Base-by-base conservation (phyloP, 2,888 invertebrate genomes). In the Hofmannophila pseudospretella region DNA sequence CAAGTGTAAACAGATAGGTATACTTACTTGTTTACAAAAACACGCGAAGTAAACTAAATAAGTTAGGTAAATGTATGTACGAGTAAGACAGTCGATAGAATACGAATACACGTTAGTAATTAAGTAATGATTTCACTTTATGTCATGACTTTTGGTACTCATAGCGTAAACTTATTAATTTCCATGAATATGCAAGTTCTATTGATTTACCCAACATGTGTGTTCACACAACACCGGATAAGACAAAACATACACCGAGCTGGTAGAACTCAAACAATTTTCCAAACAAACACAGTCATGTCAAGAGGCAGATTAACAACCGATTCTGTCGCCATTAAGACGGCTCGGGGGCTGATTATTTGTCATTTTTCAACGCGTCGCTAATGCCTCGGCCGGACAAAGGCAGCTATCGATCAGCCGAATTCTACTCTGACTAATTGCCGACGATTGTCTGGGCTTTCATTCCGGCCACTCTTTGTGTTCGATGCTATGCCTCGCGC, bases 401-500 rank as follows among this genome's bases (percentile, higher is more conserved):
- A 68, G 54, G 64, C 55, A 35, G 44, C 58, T 57, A 74, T 74
- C 71, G 75, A 76, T 70, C 67, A 68, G 63, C 58, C 61, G 58
- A 62, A 69, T 67, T 68, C 65, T 57, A 62, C 57, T 65, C 52
- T 33, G 54, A 59, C 77, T 78, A 78, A 78, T 78, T 76, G 70
- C 71, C 72, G 54, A 38, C 57, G 45, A 72, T 78, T 76, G 73
- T 75, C 75, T 74, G 53, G 52, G 60, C 69, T 58, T 72, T 71
- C 67, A 71, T 41, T 69, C 53, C 61, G 52, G 44, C 54, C 55
- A 65, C 59, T 71, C 73, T 69, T 76, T 75, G 72, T 68, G 53
- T 47, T 50, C 44, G 45, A 37, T 16, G 16, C n/a, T n/a, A n/a
- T 41, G 44, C 49, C 46, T 42, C 41, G 46, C 49, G 47, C 49